These are phyloP conservation scores for Trichogramma evanescens DNA, from an alignment of 2,888 invertebrate species.

Conservation along the genomic window DNA sequence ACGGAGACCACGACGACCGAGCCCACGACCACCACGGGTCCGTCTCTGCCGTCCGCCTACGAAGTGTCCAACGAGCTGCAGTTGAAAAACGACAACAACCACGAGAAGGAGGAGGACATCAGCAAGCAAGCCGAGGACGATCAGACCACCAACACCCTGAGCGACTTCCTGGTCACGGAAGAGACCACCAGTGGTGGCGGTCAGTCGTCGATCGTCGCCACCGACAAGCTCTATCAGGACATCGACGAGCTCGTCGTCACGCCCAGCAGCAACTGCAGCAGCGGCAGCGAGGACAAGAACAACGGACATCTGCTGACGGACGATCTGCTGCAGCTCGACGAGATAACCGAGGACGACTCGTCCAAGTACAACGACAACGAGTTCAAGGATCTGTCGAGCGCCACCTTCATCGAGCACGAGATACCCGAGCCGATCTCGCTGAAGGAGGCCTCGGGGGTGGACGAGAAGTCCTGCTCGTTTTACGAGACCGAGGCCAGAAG, in stretches of 20 bases:
- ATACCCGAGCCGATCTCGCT: constrained; percentile 18
- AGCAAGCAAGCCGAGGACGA: constrained; percentile 2
- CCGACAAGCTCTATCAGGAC: constrained; percentile 17
- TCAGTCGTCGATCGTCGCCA: constrained; percentile 9
- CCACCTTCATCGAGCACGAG: constrained; percentile 1
- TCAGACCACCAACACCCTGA: constrained; percentile 9
- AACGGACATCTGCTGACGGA: neutral
- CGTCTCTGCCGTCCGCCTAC: constrained; percentile 14
- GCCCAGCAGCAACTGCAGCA: neutral
- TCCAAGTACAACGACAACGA: constrained; percentile 9
- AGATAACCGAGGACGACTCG: constrained; percentile 19
- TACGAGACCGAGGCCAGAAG: constrained; percentile 11
- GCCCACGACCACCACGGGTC: constrained; percentile 11
- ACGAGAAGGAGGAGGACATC: neutral
- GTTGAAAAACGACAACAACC: neutral
- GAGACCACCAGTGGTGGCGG: neutral
- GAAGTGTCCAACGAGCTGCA: constrained; percentile 2
- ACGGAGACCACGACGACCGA: constrained; percentile 11
- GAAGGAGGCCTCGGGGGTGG: constrained; percentile 26
- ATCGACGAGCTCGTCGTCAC: neutral
- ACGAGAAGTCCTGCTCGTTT: constrained; percentile 27
- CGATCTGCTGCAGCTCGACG: constrained; percentile 12
- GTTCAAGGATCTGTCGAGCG: constrained; percentile 21
- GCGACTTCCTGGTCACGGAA: constrained; percentile 7
- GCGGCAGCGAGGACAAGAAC: neutral